Conservation (phyloP, 2,797 vertebrate species). For the Lutjanus campechanus region DNA sequence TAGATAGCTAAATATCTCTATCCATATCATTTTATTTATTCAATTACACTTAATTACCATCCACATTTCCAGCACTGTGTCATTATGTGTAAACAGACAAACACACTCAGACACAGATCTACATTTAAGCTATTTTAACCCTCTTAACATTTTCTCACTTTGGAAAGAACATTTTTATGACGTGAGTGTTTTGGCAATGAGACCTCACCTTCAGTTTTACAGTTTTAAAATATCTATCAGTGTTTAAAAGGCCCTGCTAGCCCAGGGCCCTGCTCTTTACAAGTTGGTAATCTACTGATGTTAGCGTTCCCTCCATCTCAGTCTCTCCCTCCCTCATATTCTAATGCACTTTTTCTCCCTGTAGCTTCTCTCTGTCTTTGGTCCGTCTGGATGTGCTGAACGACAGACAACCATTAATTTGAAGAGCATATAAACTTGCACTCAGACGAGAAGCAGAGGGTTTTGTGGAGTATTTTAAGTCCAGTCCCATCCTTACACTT, state of each 20-base stretch:
- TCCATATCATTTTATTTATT: not conserved
- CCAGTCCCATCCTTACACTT: constrained; percentile 3
- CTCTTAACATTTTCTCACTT: constrained; percentile 25
- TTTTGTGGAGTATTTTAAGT: constrained; percentile 25
- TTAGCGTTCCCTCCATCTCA: constrained; percentile 6
- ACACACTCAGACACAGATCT: constrained; percentile 63
- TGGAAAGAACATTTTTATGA: not conserved
- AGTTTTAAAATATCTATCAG: constrained; percentile 24
- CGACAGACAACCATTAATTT: not conserved
- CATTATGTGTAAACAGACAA: constrained; percentile 65
- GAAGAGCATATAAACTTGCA: not conserved
- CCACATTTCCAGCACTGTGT: constrained; percentile 47
- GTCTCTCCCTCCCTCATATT: not conserved
- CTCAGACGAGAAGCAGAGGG: not conserved
- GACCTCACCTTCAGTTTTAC: constrained; percentile 16
- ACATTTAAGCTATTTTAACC: constrained; percentile 24
- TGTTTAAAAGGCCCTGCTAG: not conserved
- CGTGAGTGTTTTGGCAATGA: constrained; percentile 2
- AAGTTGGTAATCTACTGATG: constrained; percentile 32
- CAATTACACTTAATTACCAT: constrained; percentile 60
- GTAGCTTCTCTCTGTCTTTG: constrained; percentile 9
- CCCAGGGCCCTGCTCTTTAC: constrained; percentile 16
- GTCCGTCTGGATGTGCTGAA: constrained; percentile 5
- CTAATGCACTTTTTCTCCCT: not conserved
- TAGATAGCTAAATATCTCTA: too few relatives aligned